Evolutionary conservation across 1,140 invertebrate species (phyloP).

Genomic region (Orchestia grillus): DNA sequence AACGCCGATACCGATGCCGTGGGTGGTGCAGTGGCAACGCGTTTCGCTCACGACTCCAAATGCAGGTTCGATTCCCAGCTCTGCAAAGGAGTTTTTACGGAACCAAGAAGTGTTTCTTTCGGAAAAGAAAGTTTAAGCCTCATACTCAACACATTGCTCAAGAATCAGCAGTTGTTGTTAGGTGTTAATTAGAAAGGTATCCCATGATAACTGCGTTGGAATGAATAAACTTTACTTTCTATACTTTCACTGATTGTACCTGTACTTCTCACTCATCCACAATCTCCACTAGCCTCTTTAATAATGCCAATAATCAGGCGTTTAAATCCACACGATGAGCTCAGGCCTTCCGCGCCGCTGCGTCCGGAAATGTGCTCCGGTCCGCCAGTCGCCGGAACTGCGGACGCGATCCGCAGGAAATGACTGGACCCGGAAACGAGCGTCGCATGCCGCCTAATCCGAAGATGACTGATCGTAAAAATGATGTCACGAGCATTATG

Average conservation of each 20-base stretch:
- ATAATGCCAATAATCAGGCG: not conserved
- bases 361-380: conserved; percentile 24
- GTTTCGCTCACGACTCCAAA: no score
- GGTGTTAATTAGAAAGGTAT: no score
- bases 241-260: not conserved
- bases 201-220: no score
- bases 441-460: not conserved
- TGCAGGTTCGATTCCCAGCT: no score
- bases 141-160: no score
- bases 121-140: no score
- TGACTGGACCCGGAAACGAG: conserved; percentile 9
- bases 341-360: not conserved
- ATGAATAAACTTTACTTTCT: no score
- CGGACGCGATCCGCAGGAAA: not conserved
- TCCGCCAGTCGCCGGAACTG: not conserved
- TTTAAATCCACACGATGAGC: not conserved
- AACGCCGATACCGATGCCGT: no score
- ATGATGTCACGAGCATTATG: not conserved
- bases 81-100: no score
- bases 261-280: not conserved
- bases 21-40: no score
- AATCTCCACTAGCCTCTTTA: not conserved
- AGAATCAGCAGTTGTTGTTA: no score
- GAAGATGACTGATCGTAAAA: not conserved
- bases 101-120: no score